Evolutionary conservation across 1,140 invertebrate genomes (phyloP), one percentile per base, ranked within the genome.

Genomic region (Lordiphosa mommai): DNA sequence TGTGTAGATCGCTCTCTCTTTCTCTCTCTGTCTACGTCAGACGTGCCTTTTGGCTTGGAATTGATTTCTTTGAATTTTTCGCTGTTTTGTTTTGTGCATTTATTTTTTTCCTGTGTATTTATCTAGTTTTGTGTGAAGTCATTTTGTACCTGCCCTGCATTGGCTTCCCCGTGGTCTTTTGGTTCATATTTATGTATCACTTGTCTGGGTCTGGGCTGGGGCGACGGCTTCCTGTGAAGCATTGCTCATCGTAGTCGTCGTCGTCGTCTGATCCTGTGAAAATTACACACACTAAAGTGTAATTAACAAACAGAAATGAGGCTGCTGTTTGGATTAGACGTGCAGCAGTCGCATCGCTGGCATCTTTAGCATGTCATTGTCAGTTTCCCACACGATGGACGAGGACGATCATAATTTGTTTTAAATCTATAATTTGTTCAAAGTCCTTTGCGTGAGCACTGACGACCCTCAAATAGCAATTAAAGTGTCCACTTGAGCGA

Each of bases 301-400:
- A 80, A 80, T 80, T 80, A 80, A 80, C 76, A 80, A 80, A 82
- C 76, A 82, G 76, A 74, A 82, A 61, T 82, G 77, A 82, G 77
- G 76, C 77, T 82, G 76, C 76, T 48, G 71, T 82, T 76, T 49
- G 58, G 55, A 69, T 73, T 64, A 69, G 49, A 65, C 74, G 73
- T 77, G 72, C 57, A 29, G 43, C 27, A 47, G 14, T n/a, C 30
- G 53, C 57, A 59, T 73, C 63, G 55, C 50, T 33, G 41, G 52
- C 51, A 66, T 72, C 61, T 61, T 51, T 77, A 10, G 34, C 60
- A 48, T 77, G 73, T 72, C 73, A 77, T 61, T 77, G 44, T 29
- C 43, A 37, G 41, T 61, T 72, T 77, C 73, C 67, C 67, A 67
- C 57, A 50, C 33, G 37, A 43, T 8, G 17, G 29, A 61, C 63